These are phyloP conservation scores for Eulithis prunata DNA, from an alignment of 2,888 invertebrate species.

Conservation along the genomic window DNA sequence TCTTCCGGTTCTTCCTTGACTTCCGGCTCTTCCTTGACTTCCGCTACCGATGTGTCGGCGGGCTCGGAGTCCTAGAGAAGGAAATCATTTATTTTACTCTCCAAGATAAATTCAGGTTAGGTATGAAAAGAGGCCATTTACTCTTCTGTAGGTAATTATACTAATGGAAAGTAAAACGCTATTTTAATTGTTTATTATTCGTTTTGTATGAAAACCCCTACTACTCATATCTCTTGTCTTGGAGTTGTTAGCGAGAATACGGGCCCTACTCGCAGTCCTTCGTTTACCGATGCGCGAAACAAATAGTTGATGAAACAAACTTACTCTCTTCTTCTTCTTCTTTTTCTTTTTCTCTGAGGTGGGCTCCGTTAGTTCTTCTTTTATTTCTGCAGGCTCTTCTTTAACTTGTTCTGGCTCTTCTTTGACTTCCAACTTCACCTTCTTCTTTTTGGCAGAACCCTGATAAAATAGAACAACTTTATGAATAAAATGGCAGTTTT, in stretches of 20 bases:
- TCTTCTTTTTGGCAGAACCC: conserved; percentile 72
- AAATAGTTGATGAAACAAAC: background rate
- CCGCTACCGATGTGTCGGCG: conserved; percentile 53
- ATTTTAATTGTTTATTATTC: no score
- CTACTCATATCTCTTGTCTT: no score
- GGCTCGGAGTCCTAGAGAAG: conserved; percentile 66
- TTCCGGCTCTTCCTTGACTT: conserved; percentile 45
- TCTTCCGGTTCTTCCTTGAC: conserved; percentile 46
- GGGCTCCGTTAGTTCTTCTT: conserved; percentile 48
- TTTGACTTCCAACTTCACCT: conserved; percentile 47
- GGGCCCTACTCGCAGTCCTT: no score
- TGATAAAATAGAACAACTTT: conserved; percentile 37
- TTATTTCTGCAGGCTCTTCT: conserved; percentile 26
- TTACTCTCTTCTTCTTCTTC: conserved; percentile 74
- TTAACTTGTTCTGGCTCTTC: conserved; percentile 29
- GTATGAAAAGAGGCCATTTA: background rate
- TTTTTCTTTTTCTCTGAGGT: conserved; percentile 78
- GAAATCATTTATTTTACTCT: background rate
- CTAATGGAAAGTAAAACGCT: no score
- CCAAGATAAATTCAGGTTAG: no score
- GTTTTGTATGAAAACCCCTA: no score
- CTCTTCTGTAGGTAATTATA: no score
- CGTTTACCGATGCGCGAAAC: no score
- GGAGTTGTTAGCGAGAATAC: no score
- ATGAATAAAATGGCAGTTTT: background rate